phyloP scores from a whole-genome alignment of 2,113 vertebrate species.

The Ctenomys sociabilis region DNA sequence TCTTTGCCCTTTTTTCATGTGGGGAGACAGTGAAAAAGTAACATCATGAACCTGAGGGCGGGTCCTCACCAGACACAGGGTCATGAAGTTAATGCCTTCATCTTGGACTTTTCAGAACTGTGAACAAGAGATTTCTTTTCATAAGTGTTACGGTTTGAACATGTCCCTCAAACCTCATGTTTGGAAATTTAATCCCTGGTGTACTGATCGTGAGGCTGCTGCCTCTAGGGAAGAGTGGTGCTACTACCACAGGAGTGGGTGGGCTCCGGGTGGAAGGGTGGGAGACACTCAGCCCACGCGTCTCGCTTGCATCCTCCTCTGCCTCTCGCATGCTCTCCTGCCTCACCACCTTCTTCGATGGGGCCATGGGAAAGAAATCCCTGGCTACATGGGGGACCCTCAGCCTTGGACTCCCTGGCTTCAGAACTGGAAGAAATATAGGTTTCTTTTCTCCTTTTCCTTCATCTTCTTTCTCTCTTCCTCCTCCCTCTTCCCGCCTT shows the following conservation, averaged over 20 bases:
- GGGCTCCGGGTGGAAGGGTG: background rate
- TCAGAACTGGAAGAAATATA: background rate
- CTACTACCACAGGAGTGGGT: background rate
- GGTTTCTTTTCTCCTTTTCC: background rate
- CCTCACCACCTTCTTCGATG: background rate
- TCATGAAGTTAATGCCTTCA: background rate
- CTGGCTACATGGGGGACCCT: background rate
- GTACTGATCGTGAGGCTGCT: background rate
- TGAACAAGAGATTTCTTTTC: background rate
- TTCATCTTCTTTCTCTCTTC: background rate
- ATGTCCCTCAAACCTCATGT: background rate
- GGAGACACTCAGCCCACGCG: too few relatives aligned
- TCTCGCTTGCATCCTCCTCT: too few relatives aligned
- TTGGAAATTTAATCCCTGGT: background rate
- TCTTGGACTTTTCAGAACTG: background rate
- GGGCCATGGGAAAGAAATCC: background rate
- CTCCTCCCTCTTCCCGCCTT: too few relatives aligned
- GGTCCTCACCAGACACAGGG: background rate
- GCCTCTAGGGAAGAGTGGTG: background rate
- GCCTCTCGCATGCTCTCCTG: background rate
- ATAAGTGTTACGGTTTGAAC: background rate
- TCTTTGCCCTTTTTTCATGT: too few relatives aligned
- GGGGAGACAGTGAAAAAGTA: background rate
- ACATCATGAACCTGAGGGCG: background rate
- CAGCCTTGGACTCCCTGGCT: background rate